These are phyloP conservation scores for Pantherophis guttatus DNA, from an alignment of 2,113 vertebrate species.

Conservation along the genomic window DNA sequence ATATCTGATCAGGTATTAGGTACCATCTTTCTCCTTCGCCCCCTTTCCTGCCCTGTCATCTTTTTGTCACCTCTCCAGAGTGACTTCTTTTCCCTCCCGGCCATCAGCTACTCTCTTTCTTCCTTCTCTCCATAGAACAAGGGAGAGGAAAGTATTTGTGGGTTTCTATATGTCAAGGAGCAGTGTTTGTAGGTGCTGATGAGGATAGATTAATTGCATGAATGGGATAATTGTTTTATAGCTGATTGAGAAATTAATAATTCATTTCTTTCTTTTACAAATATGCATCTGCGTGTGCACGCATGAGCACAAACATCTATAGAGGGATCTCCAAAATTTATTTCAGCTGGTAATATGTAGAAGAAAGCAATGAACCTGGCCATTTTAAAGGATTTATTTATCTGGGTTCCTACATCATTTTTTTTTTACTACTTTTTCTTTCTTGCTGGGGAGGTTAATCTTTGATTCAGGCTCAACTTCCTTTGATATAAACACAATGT, in stretches of 20 bases:
- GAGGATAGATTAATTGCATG: background rate
- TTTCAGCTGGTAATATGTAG: background rate
- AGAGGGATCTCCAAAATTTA: background rate
- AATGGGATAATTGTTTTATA: background rate
- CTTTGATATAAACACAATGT: background rate
- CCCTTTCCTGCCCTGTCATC: background rate
- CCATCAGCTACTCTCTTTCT: background rate
- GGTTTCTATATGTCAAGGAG: background rate
- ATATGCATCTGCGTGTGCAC: background rate
- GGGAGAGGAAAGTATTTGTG: background rate
- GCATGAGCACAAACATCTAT: background rate
- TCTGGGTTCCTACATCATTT: background rate
- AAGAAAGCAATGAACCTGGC: background rate
- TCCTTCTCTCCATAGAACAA: background rate
- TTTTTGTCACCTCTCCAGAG: background rate
- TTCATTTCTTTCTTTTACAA: background rate
- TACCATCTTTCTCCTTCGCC: background rate
- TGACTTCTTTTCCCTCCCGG: background rate
- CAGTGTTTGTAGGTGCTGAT: background rate
- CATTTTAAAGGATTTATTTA: background rate
- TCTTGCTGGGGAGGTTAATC: background rate
- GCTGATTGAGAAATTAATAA: background rate
- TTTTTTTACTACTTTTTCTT: background rate
- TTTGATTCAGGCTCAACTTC: background rate
- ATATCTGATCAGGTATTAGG: background rate